These are phyloP conservation scores for Phylloscopus trochiloides DNA, from an alignment of 2,113 vertebrate species.

Conservation along the genomic window DNA sequence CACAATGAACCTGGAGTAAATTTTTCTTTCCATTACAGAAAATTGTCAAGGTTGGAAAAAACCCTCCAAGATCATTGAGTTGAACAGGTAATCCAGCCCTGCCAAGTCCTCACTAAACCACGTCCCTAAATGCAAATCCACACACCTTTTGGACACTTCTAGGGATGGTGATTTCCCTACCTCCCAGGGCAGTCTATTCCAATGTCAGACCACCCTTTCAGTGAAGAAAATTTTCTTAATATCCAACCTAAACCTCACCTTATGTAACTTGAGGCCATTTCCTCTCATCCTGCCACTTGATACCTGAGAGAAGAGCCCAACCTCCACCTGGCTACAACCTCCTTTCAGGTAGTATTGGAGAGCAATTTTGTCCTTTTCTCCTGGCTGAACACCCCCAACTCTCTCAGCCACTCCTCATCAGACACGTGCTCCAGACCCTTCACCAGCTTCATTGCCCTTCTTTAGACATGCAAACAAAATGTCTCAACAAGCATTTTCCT, in stretches of 20 bases:
- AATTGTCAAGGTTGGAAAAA: not conserved
- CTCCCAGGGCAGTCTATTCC: not conserved
- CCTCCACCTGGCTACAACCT: no score
- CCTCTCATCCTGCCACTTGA: not conserved
- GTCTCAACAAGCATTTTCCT: not conserved
- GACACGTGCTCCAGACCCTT: not conserved
- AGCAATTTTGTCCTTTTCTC: not conserved
- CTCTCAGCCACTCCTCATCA: rapidly evolving
- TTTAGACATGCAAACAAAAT: not conserved
- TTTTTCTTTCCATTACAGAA: not conserved
- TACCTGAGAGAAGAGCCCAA: not conserved
- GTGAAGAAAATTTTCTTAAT: not conserved
- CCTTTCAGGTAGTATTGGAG: not conserved
- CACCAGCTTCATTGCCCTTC: not conserved
- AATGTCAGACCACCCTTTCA: not conserved
- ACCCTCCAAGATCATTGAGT: not conserved
- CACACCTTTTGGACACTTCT: not conserved
- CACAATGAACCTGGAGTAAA: rapidly evolving
- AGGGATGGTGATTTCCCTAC: not conserved
- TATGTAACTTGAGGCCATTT: not conserved
- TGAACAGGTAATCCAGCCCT: not conserved
- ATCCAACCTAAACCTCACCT: not conserved
- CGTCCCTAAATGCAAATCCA: not conserved
- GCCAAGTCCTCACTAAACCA: not conserved
- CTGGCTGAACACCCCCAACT: not conserved